phyloP scores from a whole-genome alignment of 2,888 invertebrate genomes.

The Mesorhabditis spiculigera region DNA sequence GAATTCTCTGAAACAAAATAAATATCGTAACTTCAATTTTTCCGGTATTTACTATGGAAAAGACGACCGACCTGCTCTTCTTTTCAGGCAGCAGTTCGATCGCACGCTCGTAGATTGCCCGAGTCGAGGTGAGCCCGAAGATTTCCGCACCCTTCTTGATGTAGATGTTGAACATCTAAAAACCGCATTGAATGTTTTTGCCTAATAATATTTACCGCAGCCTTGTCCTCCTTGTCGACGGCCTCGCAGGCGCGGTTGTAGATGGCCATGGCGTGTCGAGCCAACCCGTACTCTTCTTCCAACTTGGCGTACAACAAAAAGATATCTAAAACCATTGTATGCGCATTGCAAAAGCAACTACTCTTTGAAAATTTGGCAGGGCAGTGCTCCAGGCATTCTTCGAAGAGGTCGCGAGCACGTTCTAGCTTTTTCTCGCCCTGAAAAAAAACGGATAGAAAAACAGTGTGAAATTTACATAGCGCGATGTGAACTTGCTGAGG shows the following conservation, averaged over 20 bases:
- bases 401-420: constrained; percentile 92
- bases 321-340: constrained; percentile 63
- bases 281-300: constrained; percentile 95
- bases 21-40: constrained; percentile 6
- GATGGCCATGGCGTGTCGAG: constrained; percentile 96
- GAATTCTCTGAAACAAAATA: constrained; percentile 74
- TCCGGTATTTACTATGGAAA: not conserved
- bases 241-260: constrained; percentile 91
- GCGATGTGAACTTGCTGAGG: constrained; percentile 87
- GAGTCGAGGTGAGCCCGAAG: constrained; percentile 91
- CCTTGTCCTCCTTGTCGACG: constrained; percentile 87
- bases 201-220: constrained; percentile 68
- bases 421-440: constrained; percentile 84
- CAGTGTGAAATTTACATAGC: constrained; percentile 71
- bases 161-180: constrained; percentile 90
- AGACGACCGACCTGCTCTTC: constrained; percentile 67
- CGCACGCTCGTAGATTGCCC: constrained; percentile 95
- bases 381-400: constrained; percentile 93
- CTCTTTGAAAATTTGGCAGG: constrained; percentile 91
- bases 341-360: constrained; percentile 43
- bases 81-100: constrained; percentile 87
- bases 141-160: constrained; percentile 96
- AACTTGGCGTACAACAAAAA: constrained; percentile 93
- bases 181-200: constrained; percentile 9
- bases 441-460: not conserved